A percentile compares a stretch with the other conserved stretches of the same genome.
phyloP scores from a whole-genome alignment of 2,888 invertebrate genomes.

The Strigamia crassipes region DNA sequence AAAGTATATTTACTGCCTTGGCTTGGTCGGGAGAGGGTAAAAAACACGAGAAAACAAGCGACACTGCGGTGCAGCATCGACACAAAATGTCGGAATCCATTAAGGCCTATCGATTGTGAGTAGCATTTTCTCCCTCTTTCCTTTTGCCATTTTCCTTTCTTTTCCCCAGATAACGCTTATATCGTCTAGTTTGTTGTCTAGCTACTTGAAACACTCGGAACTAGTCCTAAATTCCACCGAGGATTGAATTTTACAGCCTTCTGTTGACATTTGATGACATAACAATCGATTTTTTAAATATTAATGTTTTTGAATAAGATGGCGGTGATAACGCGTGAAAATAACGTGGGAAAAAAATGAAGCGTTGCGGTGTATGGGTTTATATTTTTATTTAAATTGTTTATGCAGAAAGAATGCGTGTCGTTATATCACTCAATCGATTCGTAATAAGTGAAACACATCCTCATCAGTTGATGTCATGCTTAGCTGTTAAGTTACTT shows the following conservation, averaged over 20 bases:
- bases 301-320: too few species aligned
- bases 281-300: too few species aligned
- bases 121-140: conserved; percentile 18
- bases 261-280: too few species aligned
- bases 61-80: conserved; percentile 10
- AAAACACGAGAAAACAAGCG: background rate
- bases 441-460: background rate
- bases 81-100: conserved; percentile 49
- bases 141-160: background rate
- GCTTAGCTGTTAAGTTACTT: background rate
- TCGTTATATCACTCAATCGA: background rate
- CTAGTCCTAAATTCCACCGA: too few species aligned
- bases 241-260: too few species aligned
- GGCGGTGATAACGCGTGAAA: too few species aligned
- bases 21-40: background rate
- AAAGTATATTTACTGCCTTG: background rate
- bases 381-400: too few species aligned
- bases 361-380: too few species aligned
- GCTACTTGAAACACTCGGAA: too few species aligned
- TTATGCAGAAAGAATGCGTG: background rate
- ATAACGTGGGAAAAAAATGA: too few species aligned
- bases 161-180: background rate
- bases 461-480: background rate
- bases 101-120: conserved; percentile 51
- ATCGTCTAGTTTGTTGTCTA: too few species aligned